Evolutionary conservation across 2,113 vertebrate genomes (phyloP), one percentile per base, ranked within the genome.

Genomic region (Amphilophus citrinellus): DNA sequence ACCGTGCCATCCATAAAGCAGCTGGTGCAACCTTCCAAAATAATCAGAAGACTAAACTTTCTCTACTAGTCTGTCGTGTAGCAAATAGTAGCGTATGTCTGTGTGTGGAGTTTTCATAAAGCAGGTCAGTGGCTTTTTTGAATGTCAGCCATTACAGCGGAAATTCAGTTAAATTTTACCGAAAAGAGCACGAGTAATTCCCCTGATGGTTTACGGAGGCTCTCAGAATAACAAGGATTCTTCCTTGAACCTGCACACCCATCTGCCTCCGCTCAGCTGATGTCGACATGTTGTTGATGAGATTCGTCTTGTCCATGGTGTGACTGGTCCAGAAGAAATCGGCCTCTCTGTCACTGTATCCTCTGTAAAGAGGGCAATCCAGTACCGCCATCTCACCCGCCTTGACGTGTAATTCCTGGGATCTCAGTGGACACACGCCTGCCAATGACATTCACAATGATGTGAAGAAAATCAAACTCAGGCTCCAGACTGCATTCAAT

Each of bases 101-200:
- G 63, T 27, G 63, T 62, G 0, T 8, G n/a, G 0, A 5, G 17
- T 8, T 44, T 44, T 22, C 11, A 44, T 44, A 66, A 44, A 44
- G 24, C 0, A 66, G n/a, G 39, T 24, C 0, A 0, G 39, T 27
- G 14, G 7, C 0, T 47, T 47, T 68, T 39, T 0, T 68, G 27
- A 22, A 47, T 27, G 7, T 68, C 0, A 68, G 30, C 62, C 2
- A 1, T 11, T 50, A 30, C 3, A 18, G 66, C 18, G 1, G 15
- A 24, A 50, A 50, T 7, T 47, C 15, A 27, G 17, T 68, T 47
- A 4, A 6, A 68, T 78, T 4, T 91, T 87, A 95, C 94, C 93
- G 44, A 14, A 10, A 10, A 82, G 84, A 78, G 20, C 93, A 95
- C 0, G 87, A 87, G 71, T 94, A 95, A 39, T 91, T 91, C 4